Base-by-base conservation (phyloP, 2,888 invertebrate species). In the Eubasilissa splendida region DNA sequence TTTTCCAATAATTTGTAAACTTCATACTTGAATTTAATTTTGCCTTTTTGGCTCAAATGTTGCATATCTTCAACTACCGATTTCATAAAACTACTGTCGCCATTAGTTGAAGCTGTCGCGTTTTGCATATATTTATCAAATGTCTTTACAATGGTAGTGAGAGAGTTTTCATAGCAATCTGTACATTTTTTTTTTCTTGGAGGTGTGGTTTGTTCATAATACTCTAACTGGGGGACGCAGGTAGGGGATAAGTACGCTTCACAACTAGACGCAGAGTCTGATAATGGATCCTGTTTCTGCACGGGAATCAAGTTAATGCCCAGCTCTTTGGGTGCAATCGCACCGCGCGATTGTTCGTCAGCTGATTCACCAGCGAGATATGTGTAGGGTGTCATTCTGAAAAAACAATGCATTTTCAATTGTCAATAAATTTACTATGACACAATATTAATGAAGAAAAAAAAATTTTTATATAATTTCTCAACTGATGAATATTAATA, bases 61-160 rank as follows among this genome's bases (percentile, higher is more conserved):
- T 63, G 60, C 60, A 63, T 63, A 11, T 63, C 60, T 4, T 63
- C 60, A 22, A 63, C 60, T 31, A 63, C 60, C 22, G 60, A 63
- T 63, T 63, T 63, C 10, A 31, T 63, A 63, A 63, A 63, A 63
- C 60, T 63, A 22, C 31, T 31, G 33, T 63, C 60, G 31, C 60
- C 60, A 31, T 63, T 63, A 5, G 31, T 22, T 11, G 60, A 63
- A 63, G 10, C 33, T 10, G 60, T 12, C 10, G 33, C 60, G 33
- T 63, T 63, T 4, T 31, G 22, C 9, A 63, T 31, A 31, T 63
- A 63, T 31, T 63, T 63, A 63, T 63, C 60, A 63, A 63, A 63
- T 11, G 60, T 63, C 33, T 63, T 63, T 31, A 63, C 60, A 63
- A 63, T 63, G 31, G 60, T 22, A 31, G 31, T 63, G 3, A 63